Base-by-base conservation (phyloP, 2,113 vertebrate species). In the Colinus virginianus region DNA sequence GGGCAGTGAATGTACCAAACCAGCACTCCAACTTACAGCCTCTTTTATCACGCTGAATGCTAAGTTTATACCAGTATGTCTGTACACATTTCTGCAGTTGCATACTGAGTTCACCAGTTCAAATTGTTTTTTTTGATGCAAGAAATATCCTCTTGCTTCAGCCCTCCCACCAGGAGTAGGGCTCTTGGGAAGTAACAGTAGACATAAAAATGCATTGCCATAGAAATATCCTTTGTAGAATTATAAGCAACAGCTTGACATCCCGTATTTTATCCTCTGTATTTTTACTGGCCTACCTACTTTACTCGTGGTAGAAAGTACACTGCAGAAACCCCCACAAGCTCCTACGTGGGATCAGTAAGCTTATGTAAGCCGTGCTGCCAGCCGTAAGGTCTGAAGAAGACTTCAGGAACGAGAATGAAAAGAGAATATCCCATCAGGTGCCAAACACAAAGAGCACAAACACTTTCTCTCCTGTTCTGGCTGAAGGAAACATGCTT, bases 171-270 rank as follows among this genome's bases (percentile, higher is more conserved):
- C 3, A 58, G 11, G 3, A n/a, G 42, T 56, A 90, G 59, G 8
- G 7, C 11, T 38, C 34, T 84, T 55, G 51, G 43, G 30, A 89
- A 81, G 30, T 12, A 80, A 70, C 32, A 70, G 25, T 11, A 62
- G 25, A 25, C 0, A 0, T 40, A 76, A 34, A 14, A 69, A 10
- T 20, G 12, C 23, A 7, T 38, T 48, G 40, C 64, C 71, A 1
- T 38, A 78, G 23, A 85, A 95, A 63, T 49, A 48, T 0, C 55
- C 19, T 69, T 40, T 78, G 25, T 18, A 78, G 28, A 83, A 45
- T 13, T 14, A 74, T 21, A 85, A 69, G 8, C 2, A 1, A 36
- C 8, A 85, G 16, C 7, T 80, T 66, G 68, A 74, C 59, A 55
- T 40, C 79, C 42, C 48, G 61, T 45, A 20, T 56, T 63, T 58